A percentile compares a stretch with the other conserved stretches of the same genome.
Evolutionary conservation across 2,888 invertebrate species (phyloP).

Genomic region (Euspilapteryx auroguttella): DNA sequence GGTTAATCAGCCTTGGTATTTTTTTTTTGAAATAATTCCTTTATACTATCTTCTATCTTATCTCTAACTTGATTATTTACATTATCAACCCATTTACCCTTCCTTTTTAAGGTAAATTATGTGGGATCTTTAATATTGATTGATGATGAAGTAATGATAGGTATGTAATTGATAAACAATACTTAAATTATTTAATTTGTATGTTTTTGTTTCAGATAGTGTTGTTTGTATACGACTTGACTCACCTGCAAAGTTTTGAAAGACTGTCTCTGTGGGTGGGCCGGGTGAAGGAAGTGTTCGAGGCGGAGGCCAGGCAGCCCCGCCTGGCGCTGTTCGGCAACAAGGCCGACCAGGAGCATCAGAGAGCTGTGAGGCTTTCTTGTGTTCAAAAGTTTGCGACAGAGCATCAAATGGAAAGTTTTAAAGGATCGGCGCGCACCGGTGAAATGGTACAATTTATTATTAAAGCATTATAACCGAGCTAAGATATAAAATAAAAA

Average conservation of each 20-base stretch:
- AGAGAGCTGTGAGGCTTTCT: slow-evolving; percentile 67
- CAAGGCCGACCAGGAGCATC: slow-evolving; percentile 76
- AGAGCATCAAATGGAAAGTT: slow-evolving; percentile 62
- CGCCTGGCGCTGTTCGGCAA: slow-evolving; percentile 68
- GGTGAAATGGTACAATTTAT: slow-evolving; percentile 65
- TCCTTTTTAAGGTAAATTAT: no score
- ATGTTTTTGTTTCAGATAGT: slow-evolving; percentile 62
- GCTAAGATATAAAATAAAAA: slow-evolving; percentile 3
- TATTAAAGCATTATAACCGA: slow-evolving; percentile 1
- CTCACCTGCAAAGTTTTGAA: slow-evolving; percentile 79
- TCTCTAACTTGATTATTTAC: no score
- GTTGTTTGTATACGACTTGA: slow-evolving; percentile 82
- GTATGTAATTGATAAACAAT: no score
- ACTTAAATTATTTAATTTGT: slow-evolving; percentile 2
- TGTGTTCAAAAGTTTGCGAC: slow-evolving; percentile 66
- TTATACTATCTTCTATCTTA: no score
- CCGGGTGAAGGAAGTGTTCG: slow-evolving; percentile 42
- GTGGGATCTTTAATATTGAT: no score
- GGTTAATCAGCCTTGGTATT: no score
- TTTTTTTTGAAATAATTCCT: no score
- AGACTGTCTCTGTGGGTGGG: slow-evolving; percentile 72
- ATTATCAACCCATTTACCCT: no score
- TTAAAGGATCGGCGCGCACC: slow-evolving; percentile 70
- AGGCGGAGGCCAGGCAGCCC: slow-evolving; percentile 45
- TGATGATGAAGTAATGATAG: no score